These are phyloP conservation scores for Torymus texanus DNA, from an alignment of 2,888 invertebrate genomes.

Conservation along the genomic window DNA sequence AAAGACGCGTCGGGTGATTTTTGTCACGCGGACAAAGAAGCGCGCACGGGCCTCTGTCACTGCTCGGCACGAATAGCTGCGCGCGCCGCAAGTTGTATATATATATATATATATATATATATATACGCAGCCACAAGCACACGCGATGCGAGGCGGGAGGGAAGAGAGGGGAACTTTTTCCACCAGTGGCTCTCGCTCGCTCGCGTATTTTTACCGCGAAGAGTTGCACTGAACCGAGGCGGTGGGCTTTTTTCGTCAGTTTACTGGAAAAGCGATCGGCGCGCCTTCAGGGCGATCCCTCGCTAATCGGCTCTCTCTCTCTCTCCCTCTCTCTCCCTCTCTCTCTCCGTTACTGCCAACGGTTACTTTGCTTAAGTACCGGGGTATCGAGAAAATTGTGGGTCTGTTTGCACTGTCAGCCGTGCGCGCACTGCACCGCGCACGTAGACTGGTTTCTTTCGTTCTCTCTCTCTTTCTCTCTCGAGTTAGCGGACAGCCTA, in stretches of 20 bases:
- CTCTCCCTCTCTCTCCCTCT: too few relatives aligned
- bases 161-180: background rate
- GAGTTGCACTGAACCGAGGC: too few relatives aligned
- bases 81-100: too few relatives aligned
- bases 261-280: constrained; percentile 55
- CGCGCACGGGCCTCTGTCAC: too few relatives aligned
- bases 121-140: background rate
- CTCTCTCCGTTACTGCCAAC: constrained; percentile 59
- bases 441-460: constrained; percentile 68
- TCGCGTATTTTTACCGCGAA: background rate
- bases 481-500: constrained; percentile 68
- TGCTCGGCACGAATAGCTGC: too few relatives aligned
- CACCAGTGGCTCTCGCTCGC: background rate
- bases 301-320: constrained; percentile 18
- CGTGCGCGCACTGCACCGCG: constrained; percentile 44
- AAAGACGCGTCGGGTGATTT: background rate
- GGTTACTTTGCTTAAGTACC: constrained; percentile 71
- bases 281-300: constrained; percentile 54
- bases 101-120: too few relatives aligned
- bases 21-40: background rate
- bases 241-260: constrained; percentile 23
- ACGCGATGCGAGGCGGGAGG: constrained; percentile 1
- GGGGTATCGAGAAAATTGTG: constrained; percentile 74
- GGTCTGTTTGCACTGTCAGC: constrained; percentile 75
- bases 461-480: background rate